Percentiles rank a stretch among this genome's conserved stretches.
Conservation (phyloP, 2,113 vertebrate genomes). For the Verasper variegatus region DNA sequence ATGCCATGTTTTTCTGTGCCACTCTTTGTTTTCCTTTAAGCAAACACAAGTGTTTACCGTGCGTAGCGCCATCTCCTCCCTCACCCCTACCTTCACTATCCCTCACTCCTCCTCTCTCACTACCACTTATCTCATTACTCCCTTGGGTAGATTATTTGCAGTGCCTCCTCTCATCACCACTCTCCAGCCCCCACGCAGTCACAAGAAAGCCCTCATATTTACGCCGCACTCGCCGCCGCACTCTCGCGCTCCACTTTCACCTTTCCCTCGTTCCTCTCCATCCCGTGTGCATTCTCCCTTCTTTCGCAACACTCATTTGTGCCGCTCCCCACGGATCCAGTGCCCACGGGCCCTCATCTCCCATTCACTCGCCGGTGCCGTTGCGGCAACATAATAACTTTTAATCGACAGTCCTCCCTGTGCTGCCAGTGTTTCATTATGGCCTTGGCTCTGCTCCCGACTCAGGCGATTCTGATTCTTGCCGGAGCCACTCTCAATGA, state of each 20-base stretch:
- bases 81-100: constrained; percentile 10
- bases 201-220: constrained; percentile 37
- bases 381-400: constrained; percentile 66
- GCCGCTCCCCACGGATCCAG: constrained; percentile 31
- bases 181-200: constrained; percentile 23
- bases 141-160: constrained; percentile 42
- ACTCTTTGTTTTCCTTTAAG: constrained; percentile 77
- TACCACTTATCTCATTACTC: constrained; percentile 55
- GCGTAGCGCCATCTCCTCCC: constrained; percentile 37
- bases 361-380: constrained; percentile 56
- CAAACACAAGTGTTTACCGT: constrained; percentile 71
- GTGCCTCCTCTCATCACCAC: constrained; percentile 27
- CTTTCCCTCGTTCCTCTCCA: constrained; percentile 8
- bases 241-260: constrained; percentile 46
- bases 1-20: constrained; percentile 29
- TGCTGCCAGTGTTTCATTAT: constrained; percentile 71
- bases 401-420: constrained; percentile 65
- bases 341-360: constrained; percentile 55
- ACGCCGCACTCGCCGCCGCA: not conserved
- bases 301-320: constrained; percentile 37
- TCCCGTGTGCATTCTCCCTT: constrained; percentile 11
- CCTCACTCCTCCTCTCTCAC: not conserved
- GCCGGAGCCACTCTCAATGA: constrained; percentile 54
- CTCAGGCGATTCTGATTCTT: constrained; percentile 57
- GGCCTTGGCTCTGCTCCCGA: constrained; percentile 37